phyloP scores from a whole-genome alignment of 2,888 invertebrate species.

The Synanthedon andrenaeformis region DNA sequence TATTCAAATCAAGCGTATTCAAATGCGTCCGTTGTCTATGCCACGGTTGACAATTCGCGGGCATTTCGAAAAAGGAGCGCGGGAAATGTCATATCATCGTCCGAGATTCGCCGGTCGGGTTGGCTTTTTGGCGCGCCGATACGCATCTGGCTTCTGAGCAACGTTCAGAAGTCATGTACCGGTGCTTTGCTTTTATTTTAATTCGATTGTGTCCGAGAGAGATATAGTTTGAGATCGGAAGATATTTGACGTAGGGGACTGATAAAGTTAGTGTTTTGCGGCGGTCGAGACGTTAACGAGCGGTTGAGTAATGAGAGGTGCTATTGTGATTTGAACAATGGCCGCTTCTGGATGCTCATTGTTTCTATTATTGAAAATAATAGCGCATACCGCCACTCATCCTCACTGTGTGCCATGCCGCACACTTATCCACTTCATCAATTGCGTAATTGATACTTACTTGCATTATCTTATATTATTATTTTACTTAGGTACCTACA shows the following conservation, averaged over 20 bases:
- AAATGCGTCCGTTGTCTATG: conserved; percentile 63
- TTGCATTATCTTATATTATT: too few species aligned
- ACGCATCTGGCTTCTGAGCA: conserved; percentile 56
- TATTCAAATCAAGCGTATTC: conserved; percentile 66
- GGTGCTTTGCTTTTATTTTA: conserved; percentile 41
- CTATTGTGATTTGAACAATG: conserved; percentile 65
- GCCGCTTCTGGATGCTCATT: conserved; percentile 46
- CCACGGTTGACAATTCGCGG: conserved; percentile 62
- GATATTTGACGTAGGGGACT: conserved; percentile 61
- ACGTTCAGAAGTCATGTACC: conserved; percentile 38
- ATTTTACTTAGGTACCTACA: too few species aligned
- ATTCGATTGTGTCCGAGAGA: conserved; percentile 53
- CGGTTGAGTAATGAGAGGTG: conserved; percentile 62
- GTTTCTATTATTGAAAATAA: conserved; percentile 61
- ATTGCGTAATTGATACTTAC: too few species aligned
- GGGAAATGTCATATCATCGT: conserved; percentile 59
- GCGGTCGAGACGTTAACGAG: conserved; percentile 60
- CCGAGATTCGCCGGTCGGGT: conserved; percentile 33
- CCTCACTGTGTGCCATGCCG: not conserved
- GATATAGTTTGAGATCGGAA: conserved; percentile 59
- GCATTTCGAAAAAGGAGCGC: conserved; percentile 60
- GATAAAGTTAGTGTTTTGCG: conserved; percentile 66
- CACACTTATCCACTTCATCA: too few species aligned
- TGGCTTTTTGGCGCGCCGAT: conserved; percentile 57
- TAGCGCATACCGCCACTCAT: conserved; percentile 7